Evolutionary conservation across 2,888 invertebrate genomes (phyloP).

Genomic region (Andrena camellia): DNA sequence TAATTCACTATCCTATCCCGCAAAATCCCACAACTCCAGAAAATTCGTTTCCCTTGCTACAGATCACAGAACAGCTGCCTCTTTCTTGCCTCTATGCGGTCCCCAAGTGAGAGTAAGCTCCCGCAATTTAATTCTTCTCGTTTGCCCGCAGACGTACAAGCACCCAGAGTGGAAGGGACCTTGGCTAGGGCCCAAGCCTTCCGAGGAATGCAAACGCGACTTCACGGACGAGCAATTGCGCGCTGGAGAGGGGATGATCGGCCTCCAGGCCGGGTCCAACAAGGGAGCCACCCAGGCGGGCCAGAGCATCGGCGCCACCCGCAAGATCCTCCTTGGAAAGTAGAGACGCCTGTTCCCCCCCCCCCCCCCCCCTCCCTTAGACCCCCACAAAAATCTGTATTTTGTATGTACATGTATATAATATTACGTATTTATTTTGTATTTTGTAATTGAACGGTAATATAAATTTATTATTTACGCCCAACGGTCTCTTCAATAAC

Average conservation of each 20-base stretch:
- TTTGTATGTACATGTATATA: constrained; percentile 61
- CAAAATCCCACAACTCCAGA: neutral
- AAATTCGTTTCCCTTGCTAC: neutral
- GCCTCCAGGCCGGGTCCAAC: constrained; percentile 98
- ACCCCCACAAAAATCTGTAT: constrained; percentile 42
- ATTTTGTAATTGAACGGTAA: constrained; percentile 65
- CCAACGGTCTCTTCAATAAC: neutral
- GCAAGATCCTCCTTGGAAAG: constrained; percentile 96
- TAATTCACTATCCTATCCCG: neutral
- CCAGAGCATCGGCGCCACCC: constrained; percentile 94
- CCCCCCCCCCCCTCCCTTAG: constrained; percentile 19
- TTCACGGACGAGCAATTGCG: constrained; percentile 96
- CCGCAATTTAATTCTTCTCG: neutral
- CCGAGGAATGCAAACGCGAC: constrained; percentile 97
- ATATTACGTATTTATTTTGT: constrained; percentile 62
- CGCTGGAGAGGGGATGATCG: constrained; percentile 95
- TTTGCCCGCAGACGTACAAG: constrained; percentile 90
- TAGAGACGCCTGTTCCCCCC: constrained; percentile 82
- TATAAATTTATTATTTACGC: constrained; percentile 51
- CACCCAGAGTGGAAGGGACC: constrained; percentile 95
- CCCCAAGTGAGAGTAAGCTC: no score
- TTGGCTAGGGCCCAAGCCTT: constrained; percentile 96
- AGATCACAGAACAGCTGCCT: neutral
- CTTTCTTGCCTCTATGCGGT: no score
- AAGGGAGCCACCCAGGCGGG: constrained; percentile 98